These are phyloP conservation scores for Rattus norvegicus DNA, from an alignment of 2,113 vertebrate species.

Conservation along the genomic window GRCr8 NC_086021.1:186238501-186239000, in stretches of 20 bases:
- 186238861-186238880: constrained; percentile 87
- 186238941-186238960: constrained; percentile 33
- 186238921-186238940: constrained; percentile 78
- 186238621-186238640: background rate
- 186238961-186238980: constrained; percentile 59
- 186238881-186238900: constrained; percentile 84
- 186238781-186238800: constrained; percentile 84
- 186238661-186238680: background rate
- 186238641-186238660: background rate
- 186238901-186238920: constrained; percentile 77
- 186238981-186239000: background rate
- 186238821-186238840: constrained; percentile 80
- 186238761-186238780: constrained; percentile 76
- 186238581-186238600: background rate
- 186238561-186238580: background rate
- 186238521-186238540: background rate
- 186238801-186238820: constrained; percentile 85
- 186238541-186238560: background rate
- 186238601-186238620: background rate
- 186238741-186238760: constrained; percentile 77
- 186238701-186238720: background rate
- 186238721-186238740: background rate
- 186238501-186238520: background rate
- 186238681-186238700: background rate
- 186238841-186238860: constrained; percentile 79